Evolutionary conservation across 2,113 vertebrate genomes (phyloP).

Genomic region (Panthera tigris): DNA sequence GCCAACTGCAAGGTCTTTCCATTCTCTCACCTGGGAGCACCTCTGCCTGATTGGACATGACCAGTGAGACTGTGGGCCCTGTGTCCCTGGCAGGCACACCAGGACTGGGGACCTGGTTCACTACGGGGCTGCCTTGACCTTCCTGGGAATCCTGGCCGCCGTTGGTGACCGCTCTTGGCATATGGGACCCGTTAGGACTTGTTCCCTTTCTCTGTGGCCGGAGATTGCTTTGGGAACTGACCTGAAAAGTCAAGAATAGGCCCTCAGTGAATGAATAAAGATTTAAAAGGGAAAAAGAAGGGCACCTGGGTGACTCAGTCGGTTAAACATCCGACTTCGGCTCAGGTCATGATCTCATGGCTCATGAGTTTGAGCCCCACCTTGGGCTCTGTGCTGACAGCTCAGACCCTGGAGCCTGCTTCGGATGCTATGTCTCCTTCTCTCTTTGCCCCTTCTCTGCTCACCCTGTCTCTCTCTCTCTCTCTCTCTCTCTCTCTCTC

Average conservation of each 20-base stretch:
- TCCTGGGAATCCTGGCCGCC: not conserved
- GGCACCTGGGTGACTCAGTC: too few relatives aligned
- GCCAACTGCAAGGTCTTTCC: not conserved
- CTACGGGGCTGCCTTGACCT: not conserved
- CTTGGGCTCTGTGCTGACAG: too few relatives aligned
- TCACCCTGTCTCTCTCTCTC: too few relatives aligned
- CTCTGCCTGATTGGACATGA: not conserved
- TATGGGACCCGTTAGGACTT: not conserved
- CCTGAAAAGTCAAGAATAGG: not conserved
- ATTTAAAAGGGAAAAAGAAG: not conserved
- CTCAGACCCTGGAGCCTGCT: too few relatives aligned
- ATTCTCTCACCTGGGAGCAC: not conserved
- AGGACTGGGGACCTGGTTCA: not conserved
- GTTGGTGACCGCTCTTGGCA: not conserved
- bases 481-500: too few relatives aligned
- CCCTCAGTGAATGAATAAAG: not conserved
- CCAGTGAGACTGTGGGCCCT: not conserved
- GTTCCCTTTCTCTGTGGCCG: not conserved
- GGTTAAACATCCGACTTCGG: too few relatives aligned
- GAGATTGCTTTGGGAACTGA: not conserved
- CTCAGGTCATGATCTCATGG: too few relatives aligned
- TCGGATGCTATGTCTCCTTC: too few relatives aligned
- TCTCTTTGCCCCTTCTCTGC: too few relatives aligned
- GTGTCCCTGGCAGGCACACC: too few relatives aligned
- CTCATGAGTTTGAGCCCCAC: too few relatives aligned